Evolutionary conservation across 2,888 invertebrate species (phyloP).

Genomic region (Noctua janthe): DNA sequence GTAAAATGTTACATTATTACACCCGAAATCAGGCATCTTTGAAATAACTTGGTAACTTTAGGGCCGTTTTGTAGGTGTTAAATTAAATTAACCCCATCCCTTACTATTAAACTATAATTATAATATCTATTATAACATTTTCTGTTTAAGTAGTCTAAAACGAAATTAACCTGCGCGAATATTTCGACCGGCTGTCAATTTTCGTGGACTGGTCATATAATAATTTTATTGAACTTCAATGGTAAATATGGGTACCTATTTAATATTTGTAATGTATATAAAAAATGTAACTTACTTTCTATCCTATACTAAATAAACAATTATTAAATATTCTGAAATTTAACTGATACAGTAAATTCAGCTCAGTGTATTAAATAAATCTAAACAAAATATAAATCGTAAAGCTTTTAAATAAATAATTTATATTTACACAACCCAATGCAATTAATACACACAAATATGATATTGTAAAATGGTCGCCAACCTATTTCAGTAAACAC

Average conservation of each 20-base stretch:
- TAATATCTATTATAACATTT: background rate
- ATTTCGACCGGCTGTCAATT: background rate
- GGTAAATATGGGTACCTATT: background rate
- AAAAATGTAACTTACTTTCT: background rate
- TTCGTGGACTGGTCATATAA: background rate
- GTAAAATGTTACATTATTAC: constrained; percentile 33
- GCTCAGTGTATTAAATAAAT: background rate
- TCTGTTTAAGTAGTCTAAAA: background rate
- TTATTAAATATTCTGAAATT: background rate
- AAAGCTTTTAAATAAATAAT: background rate
- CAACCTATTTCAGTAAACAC: constrained; percentile 13
- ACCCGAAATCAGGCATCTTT: constrained; percentile 33
- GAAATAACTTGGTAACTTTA: constrained; percentile 26
- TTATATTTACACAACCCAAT: background rate
- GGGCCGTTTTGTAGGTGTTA: constrained; percentile 3
- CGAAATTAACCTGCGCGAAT: background rate
- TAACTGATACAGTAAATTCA: background rate
- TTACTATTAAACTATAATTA: background rate
- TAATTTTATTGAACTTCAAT: too few relatives aligned
- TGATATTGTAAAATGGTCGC: background rate
- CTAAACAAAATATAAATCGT: background rate
- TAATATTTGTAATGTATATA: background rate
- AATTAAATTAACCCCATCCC: constrained; percentile 4
- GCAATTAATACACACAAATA: background rate
- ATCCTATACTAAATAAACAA: background rate